Percentiles rank a stretch among this genome's conserved stretches.
Conservation (phyloP, 2,888 invertebrate species). For the Smittia sp. region DNA sequence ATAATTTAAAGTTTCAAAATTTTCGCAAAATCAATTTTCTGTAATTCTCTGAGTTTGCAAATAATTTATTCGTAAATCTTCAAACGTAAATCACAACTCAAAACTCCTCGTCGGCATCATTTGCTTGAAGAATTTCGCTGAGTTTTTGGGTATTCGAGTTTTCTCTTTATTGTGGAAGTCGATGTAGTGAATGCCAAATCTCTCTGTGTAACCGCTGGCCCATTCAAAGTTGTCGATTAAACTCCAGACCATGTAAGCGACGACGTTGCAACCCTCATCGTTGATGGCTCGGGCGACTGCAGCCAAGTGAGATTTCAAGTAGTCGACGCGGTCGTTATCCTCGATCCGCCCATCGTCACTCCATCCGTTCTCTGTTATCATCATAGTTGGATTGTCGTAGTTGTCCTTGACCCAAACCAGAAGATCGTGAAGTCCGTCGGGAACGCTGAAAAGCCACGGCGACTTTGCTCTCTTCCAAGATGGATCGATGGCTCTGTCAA, state of each 20-base stretch:
- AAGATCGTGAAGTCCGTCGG: conserved; percentile 56
- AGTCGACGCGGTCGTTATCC: conserved; percentile 46
- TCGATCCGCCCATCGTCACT: conserved; percentile 50
- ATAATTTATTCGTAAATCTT: no score
- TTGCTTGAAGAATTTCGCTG: conserved; percentile 49
- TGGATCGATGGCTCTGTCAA: no score
- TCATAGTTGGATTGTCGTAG: conserved; percentile 55
- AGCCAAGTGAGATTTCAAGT: conserved; percentile 46
- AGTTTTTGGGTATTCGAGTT: conserved; percentile 61
- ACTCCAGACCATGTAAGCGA: conserved; percentile 48
- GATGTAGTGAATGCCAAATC: conserved; percentile 65
- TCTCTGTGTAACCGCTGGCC: conserved; percentile 50
- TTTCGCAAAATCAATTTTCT: no score
- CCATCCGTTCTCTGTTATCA: conserved; percentile 60
- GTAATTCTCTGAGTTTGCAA: no score
- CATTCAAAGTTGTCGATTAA: conserved; percentile 50
- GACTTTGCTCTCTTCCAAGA: neutral
- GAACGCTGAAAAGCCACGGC: conserved; percentile 46
- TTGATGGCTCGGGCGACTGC: conserved; percentile 46
- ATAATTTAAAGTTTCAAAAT: no score
- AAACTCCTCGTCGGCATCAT: no score
- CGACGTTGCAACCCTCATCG: conserved; percentile 47
- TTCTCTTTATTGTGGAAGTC: conserved; percentile 60
- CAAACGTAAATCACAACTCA: no score
- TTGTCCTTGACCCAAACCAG: conserved; percentile 57